phyloP scores from a whole-genome alignment of 2,113 vertebrate species.

The Capreolus pygargus region DNA sequence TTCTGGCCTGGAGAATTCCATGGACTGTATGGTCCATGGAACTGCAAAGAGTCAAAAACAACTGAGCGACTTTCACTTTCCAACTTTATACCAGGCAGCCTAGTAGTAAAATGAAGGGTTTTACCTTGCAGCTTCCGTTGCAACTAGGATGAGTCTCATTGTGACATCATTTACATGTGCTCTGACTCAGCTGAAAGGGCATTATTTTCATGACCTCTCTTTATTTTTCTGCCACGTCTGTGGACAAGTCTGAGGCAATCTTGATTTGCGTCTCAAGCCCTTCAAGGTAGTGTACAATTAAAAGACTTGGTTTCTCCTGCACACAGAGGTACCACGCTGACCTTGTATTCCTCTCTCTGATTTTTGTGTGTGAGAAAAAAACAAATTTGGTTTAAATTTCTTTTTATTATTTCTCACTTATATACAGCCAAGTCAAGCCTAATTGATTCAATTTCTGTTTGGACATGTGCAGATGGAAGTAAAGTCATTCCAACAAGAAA shows the following conservation, averaged over 20 bases:
- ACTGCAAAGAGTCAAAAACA: neutral
- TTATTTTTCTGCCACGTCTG: neutral
- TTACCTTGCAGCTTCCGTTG: neutral
- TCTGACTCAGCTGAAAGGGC: neutral
- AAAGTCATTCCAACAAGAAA: neutral
- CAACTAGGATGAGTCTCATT: neutral
- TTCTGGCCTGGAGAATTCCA: neutral
- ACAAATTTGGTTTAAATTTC: neutral
- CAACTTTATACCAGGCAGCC: neutral
- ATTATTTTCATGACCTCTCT: neutral
- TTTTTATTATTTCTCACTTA: neutral
- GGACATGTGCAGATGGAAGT: neutral
- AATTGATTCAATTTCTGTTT: neutral
- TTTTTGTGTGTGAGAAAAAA: neutral
- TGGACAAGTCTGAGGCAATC: neutral
- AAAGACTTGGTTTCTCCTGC: neutral
- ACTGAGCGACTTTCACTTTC: neutral
- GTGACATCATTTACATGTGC: neutral
- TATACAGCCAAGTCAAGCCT: neutral
- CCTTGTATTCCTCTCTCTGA: neutral
- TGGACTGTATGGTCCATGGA: neutral
- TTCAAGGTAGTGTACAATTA: neutral
- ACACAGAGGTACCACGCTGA: neutral
- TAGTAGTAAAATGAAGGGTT: neutral
- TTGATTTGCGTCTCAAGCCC: neutral